Percentiles rank a stretch among this genome's conserved stretches.
Conservation (phyloP, 2,888 invertebrate species). For the Drosophila villosipedis region DNA sequence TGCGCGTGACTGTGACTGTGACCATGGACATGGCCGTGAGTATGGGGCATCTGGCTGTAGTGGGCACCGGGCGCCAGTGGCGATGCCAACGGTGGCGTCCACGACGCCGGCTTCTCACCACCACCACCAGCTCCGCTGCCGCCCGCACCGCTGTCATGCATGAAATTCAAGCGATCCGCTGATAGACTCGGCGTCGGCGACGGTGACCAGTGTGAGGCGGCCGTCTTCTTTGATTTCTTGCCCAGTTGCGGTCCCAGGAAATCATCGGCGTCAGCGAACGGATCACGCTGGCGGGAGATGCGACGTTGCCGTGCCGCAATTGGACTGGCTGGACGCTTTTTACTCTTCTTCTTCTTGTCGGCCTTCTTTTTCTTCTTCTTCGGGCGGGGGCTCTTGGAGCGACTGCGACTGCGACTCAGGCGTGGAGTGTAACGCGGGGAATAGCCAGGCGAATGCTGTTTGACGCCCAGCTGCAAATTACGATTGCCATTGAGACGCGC, state of each 20-base stretch:
- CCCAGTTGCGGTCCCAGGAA: constrained; percentile 70
- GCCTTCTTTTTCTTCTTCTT: constrained; percentile 81
- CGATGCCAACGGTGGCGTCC: constrained; percentile 88
- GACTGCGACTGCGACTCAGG: constrained; percentile 78
- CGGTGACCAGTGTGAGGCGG: constrained; percentile 65
- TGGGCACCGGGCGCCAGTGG: constrained; percentile 62
- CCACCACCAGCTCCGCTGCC: constrained; percentile 14
- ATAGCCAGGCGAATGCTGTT: constrained; percentile 60
- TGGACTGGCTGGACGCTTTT: constrained; percentile 72
- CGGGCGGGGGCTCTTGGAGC: constrained; percentile 79
- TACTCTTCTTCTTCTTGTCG: constrained; percentile 79
- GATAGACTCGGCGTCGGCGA: constrained; percentile 87
- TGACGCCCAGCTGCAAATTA: constrained; percentile 35
- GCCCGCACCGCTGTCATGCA: constrained; percentile 42
- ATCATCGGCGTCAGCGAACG: constrained; percentile 72
- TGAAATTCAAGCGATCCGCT: constrained; percentile 64
- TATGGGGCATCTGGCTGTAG: constrained; percentile 41
- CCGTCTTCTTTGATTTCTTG: constrained; percentile 77
- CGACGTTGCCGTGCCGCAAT: constrained; percentile 64
- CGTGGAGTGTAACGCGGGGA: constrained; percentile 84
- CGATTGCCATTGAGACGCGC: constrained; percentile 72
- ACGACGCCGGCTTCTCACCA: constrained; percentile 85
- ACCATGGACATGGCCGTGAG: constrained; percentile 9
- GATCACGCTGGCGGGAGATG: constrained; percentile 78
- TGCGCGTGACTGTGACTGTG: constrained; percentile 2